Conservation (phyloP, 2,113 vertebrate genomes). For the Casuarius casuarius region DNA sequence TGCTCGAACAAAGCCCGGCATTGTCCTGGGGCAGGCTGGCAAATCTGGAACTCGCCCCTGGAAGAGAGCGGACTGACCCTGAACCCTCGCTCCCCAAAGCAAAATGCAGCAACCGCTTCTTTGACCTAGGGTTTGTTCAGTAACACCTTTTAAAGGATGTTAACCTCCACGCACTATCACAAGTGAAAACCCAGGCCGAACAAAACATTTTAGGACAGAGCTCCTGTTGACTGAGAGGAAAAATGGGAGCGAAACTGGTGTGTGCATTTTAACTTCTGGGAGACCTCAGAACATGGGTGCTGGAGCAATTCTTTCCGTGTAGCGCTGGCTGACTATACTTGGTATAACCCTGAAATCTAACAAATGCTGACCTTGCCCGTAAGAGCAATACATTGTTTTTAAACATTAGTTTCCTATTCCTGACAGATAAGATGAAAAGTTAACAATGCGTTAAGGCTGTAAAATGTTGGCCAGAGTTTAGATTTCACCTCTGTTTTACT, state of each 20-base stretch:
- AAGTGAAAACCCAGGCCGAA: neutral
- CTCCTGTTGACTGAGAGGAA: neutral
- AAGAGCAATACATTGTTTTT: constrained; percentile 81
- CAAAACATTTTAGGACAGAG: neutral
- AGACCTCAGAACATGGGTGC: neutral
- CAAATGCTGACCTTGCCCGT: constrained; percentile 74
- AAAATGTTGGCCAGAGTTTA: constrained; percentile 76
- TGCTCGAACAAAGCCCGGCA: constrained; percentile 41
- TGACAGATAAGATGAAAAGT: constrained; percentile 77
- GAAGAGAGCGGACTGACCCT: constrained; percentile 57
- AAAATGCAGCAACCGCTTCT: constrained; percentile 50
- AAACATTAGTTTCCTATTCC: constrained; percentile 80
- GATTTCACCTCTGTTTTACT: constrained; percentile 76
- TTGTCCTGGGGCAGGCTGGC: constrained; percentile 35
- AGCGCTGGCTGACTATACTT: constrained; percentile 16
- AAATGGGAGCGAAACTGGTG: neutral
- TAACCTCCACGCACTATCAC: neutral
- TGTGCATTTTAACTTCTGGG: constrained; percentile 12
- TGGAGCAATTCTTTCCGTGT: constrained; percentile 38
- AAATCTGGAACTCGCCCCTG: constrained; percentile 44
- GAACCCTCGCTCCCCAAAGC: constrained; percentile 19
- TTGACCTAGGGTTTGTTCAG: constrained; percentile 73
- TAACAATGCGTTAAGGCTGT: constrained; percentile 77
- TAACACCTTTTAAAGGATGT: constrained; percentile 29
- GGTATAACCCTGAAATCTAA: constrained; percentile 64